Percentiles rank a stretch among this genome's conserved stretches.
Evolutionary conservation across 2,888 invertebrate species (phyloP).

Genomic region (Crocallis elinguaria): DNA sequence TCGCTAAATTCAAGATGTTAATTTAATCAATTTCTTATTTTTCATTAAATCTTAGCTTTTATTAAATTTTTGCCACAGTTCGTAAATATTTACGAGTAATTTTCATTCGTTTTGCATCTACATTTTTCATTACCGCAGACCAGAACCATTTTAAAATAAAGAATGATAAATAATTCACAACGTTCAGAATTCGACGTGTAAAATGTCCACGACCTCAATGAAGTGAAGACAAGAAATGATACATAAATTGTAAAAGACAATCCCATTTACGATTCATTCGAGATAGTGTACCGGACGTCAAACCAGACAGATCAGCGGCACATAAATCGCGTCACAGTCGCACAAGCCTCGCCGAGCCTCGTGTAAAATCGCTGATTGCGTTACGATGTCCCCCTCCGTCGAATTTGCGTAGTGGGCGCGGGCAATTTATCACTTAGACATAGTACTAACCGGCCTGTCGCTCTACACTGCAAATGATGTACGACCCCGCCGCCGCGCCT

Average conservation of each 20-base stretch:
- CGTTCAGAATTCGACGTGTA: too few relatives aligned
- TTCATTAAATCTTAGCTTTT: neutral
- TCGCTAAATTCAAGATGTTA: neutral
- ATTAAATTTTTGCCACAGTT: neutral
- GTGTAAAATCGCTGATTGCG: constrained; percentile 74
- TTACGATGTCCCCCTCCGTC: constrained; percentile 77
- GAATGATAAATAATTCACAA: neutral
- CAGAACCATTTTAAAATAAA: neutral
- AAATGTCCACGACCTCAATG: too few relatives aligned
- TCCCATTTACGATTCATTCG: constrained; percentile 17
- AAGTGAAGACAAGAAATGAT: too few relatives aligned
- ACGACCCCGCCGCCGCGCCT: constrained; percentile 53
- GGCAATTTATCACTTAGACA: constrained; percentile 83
- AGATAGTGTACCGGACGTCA: constrained; percentile 42
- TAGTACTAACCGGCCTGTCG: constrained; percentile 70
- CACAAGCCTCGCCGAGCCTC: constrained; percentile 62
- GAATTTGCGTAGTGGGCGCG: constrained; percentile 77
- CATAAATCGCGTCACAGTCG: constrained; percentile 64
- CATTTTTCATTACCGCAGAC: neutral
- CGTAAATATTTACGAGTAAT: constrained; percentile 1
- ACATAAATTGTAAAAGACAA: constrained; percentile 23
- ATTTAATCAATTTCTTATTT: constrained; percentile 4
- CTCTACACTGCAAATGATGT: constrained; percentile 65
- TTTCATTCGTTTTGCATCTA: constrained; percentile 1
- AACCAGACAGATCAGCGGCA: constrained; percentile 45